Evolutionary conservation across 2,113 vertebrate genomes (phyloP).

Genomic region (Brachirus orientalis): DNA sequence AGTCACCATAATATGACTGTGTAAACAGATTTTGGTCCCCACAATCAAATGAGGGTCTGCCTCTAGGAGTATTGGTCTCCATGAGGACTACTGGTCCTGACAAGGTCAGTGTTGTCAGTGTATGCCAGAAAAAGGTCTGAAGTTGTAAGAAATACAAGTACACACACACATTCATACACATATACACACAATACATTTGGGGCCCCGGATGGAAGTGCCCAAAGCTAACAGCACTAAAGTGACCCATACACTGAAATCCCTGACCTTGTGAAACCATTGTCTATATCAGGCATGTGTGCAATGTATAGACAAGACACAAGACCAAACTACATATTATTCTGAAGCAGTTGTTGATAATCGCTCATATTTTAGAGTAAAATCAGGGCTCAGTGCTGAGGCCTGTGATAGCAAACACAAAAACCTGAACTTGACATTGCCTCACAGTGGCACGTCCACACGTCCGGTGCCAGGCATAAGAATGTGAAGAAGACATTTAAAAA

Average conservation of each 20-base stretch:
- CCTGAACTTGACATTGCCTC: conserved; percentile 45
- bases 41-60: no score
- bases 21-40: no score
- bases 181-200: conserved; percentile 68
- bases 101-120: no score
- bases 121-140: no score
- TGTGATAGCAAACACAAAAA: background rate
- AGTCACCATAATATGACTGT: no score
- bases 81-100: no score
- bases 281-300: conserved; percentile 30
- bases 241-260: conserved; percentile 71
- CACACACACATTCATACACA: conserved; percentile 18
- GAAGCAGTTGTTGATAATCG: background rate
- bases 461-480: no score
- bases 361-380: background rate
- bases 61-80: no score
- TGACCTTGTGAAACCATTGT: conserved; percentile 79
- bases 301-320: conserved; percentile 29
- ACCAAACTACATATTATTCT: conserved; percentile 35
- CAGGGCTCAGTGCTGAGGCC: background rate
- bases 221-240: conserved; percentile 70
- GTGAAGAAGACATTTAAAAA: no score
- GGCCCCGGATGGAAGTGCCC: conserved; percentile 72
- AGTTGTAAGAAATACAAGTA: background rate
- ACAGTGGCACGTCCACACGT: background rate